phyloP scores from a whole-genome alignment of 35 echinoderm and acorn worm genomes.

The Heliocidaris tuberculata region DNA sequence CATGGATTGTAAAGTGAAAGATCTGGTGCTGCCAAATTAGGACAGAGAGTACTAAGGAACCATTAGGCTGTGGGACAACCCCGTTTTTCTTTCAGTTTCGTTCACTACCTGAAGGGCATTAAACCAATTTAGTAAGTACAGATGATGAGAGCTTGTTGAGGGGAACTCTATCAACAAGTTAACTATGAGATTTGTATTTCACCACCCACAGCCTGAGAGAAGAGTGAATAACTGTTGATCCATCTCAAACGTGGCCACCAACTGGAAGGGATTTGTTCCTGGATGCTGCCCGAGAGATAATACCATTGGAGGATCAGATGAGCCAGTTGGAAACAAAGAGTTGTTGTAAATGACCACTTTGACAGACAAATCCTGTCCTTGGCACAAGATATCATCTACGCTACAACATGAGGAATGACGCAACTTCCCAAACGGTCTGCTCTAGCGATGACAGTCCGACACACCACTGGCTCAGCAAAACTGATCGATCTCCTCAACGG shows the following conservation, averaged over 20 bases:
- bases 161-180: not conserved
- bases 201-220: not conserved
- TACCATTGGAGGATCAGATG: not conserved
- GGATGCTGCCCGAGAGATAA: not conserved
- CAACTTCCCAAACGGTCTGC: constrained; percentile 22
- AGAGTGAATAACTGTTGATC: not conserved
- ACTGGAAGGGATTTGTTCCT: not conserved
- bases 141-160: no score
- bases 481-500: constrained; percentile 40
- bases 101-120: no score
- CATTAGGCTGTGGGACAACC: no score
- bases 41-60: no score
- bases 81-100: no score
- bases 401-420: not conserved
- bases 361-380: not conserved
- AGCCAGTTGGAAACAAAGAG: not conserved
- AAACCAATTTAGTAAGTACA: no score
- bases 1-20: no score
- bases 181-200: not conserved
- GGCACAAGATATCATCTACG: constrained; percentile 30
- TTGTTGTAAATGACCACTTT: not conserved
- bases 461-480: constrained; percentile 56
- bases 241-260: constrained; percentile 34
- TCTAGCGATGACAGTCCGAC: constrained; percentile 53
- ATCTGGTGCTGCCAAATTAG: no score